Evolutionary conservation across 2,113 vertebrate species (phyloP).

Genomic region (Neopipo cinnamomea): DNA sequence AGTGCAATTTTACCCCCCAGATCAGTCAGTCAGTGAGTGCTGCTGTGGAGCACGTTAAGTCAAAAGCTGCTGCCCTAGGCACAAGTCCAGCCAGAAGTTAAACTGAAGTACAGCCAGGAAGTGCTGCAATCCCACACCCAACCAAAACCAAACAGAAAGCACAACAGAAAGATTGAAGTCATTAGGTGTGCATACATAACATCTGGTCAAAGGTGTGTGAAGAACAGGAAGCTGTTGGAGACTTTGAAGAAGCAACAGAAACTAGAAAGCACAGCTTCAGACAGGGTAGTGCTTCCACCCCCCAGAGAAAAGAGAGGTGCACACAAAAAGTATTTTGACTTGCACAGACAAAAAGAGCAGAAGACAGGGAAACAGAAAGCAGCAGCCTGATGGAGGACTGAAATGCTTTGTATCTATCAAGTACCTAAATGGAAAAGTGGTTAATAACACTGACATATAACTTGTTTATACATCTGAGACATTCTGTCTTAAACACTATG

Average conservation of each 20-base stretch:
- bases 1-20: not conserved
- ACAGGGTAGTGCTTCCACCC: not conserved
- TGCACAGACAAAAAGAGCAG: not conserved
- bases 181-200: not conserved
- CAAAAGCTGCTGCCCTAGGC: slow-evolving; percentile 24
- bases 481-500: not conserved
- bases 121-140: not conserved
- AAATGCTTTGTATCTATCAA: not conserved
- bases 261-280: not conserved
- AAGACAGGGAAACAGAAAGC: not conserved
- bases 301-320: not conserved
- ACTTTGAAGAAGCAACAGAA: not conserved
- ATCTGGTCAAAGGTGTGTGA: not conserved
- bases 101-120: slow-evolving; percentile 17
- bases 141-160: not conserved
- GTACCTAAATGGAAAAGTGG: not conserved
- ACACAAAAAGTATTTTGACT: not conserved
- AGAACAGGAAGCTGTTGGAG: not conserved
- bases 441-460: not conserved
- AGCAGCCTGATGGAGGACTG: not conserved
- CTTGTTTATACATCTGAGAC: not conserved
- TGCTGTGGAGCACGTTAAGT: not conserved
- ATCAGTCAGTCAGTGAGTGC: not conserved
- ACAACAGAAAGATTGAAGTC: not conserved
- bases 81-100: slow-evolving; percentile 8